Conservation (phyloP, 2,888 invertebrate species). For the Vesta saturnalis region DNA sequence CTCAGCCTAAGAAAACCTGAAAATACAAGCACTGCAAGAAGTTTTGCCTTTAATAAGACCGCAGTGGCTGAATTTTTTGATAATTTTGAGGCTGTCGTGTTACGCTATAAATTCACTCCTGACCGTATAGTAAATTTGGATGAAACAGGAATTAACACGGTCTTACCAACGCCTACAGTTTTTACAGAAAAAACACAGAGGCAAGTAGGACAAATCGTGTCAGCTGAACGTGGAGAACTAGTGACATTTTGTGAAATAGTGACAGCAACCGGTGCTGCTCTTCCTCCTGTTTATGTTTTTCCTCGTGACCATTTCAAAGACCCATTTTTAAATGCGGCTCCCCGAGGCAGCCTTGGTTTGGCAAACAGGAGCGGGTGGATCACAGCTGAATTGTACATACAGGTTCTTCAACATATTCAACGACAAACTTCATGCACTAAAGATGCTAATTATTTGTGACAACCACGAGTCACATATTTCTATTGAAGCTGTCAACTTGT, state of each 20-base stretch:
- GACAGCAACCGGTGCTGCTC: neutral
- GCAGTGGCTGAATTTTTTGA: neutral
- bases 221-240: no score
- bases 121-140: neutral
- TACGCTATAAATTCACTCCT: neutral
- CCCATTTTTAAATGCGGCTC: no score
- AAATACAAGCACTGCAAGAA: neutral
- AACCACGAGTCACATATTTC: conserved; percentile 29
- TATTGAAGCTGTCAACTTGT: conserved; percentile 24
- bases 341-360: neutral
- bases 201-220: no score
- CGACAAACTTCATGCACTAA: no score
- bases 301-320: neutral
- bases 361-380: neutral
- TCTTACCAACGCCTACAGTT: neutral
- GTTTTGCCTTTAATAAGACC: neutral
- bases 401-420: no score
- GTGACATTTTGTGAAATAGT: no score
- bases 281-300: neutral
- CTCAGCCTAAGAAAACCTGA: neutral
- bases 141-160: no score
- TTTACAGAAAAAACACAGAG: no score
- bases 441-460: conserved; percentile 17
- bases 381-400: neutral
- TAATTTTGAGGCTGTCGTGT: neutral